Percentiles rank a stretch among this genome's conserved stretches.
These are phyloP conservation scores for Petrolisthes manimaculis DNA, from an alignment of 2,888 invertebrate species.

Conservation along the genomic window DNA sequence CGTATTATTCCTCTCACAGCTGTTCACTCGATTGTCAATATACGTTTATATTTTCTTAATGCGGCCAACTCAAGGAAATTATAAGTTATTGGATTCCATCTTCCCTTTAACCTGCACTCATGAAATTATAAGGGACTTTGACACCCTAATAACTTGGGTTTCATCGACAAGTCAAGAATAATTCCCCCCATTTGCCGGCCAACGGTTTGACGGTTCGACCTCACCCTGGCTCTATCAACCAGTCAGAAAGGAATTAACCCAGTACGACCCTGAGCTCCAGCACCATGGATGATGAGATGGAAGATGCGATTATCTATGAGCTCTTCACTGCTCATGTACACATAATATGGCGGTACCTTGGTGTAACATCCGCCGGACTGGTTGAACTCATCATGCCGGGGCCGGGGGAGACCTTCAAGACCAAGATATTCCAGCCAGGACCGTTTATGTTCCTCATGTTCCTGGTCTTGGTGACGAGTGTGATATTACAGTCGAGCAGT, in stretches of 20 bases:
- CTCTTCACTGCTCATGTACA: conserved; percentile 56
- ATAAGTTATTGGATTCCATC: too few relatives aligned
- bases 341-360: conserved; percentile 47
- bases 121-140: too few relatives aligned
- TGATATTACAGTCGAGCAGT: conserved; percentile 52
- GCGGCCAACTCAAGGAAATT: too few relatives aligned
- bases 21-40: too few relatives aligned
- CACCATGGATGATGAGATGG: conserved; percentile 62
- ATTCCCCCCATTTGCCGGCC: background rate
- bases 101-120: too few relatives aligned
- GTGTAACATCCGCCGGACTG: conserved; percentile 45
- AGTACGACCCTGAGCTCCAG: background rate
- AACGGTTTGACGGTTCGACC: background rate
- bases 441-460: conserved; percentile 57
- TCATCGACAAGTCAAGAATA: background rate
- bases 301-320: conserved; percentile 58
- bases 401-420: conserved; percentile 48
- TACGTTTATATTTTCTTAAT: too few relatives aligned
- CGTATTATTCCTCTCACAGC: too few relatives aligned
- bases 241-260: background rate
- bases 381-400: conserved; percentile 47
- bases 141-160: background rate
- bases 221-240: background rate
- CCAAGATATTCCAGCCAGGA: conserved; percentile 50
- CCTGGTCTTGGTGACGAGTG: conserved; percentile 49